Evolutionary conservation across 2,113 vertebrate genomes (phyloP).

Genomic region (Carettochelys insculpta): DNA sequence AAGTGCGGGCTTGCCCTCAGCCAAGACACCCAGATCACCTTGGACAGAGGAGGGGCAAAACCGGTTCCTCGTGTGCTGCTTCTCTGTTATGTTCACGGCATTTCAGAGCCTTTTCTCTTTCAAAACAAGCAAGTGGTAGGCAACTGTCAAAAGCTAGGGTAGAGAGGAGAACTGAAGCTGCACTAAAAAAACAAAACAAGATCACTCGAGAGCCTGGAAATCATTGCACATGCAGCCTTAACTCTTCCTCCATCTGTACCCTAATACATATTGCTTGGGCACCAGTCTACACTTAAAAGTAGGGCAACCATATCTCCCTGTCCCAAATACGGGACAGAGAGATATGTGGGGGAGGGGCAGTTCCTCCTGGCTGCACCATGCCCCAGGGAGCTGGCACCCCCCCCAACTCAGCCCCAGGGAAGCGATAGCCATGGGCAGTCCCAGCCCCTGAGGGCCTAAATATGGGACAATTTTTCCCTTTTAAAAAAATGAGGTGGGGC

Average conservation of each 20-base stretch:
- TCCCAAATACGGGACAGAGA: too few species aligned
- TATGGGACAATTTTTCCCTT: too few species aligned
- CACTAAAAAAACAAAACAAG: not conserved
- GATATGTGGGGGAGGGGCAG: too few species aligned
- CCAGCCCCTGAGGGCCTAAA: too few species aligned
- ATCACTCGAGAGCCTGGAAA: not conserved
- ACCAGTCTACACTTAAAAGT: not conserved
- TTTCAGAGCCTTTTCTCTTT: not conserved
- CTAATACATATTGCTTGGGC: rapidly evolving
- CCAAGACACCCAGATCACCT: not conserved
- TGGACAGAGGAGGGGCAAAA: not conserved
- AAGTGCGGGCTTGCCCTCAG: not conserved
- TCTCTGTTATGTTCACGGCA: rapidly evolving
- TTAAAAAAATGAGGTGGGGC: too few species aligned
- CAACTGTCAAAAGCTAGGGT: rapidly evolving
- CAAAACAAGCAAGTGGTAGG: rapidly evolving
- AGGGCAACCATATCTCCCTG: too few species aligned
- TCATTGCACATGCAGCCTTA: rapidly evolving
- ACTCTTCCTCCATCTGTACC: too few species aligned
- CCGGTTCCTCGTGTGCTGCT: rapidly evolving
- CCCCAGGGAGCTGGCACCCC: too few species aligned
- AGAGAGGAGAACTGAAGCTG: rapidly evolving
- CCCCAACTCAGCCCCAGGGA: too few species aligned
- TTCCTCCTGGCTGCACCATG: too few species aligned
- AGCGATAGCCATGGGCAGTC: too few species aligned